Conservation (phyloP, 2,113 vertebrate species). For the Aramus guarauna region DNA sequence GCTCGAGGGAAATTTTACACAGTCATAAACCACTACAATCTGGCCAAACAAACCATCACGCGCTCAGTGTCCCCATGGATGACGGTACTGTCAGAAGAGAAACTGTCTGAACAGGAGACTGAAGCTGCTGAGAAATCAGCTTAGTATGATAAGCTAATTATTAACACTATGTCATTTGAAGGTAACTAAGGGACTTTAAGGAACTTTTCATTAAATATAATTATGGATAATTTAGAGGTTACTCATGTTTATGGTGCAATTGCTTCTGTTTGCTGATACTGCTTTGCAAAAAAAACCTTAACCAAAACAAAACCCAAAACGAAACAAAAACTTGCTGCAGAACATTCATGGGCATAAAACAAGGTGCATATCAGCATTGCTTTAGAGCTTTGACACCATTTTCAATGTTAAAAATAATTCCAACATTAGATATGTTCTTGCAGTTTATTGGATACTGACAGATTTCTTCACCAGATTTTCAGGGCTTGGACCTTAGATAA, state of each 20-base stretch:
- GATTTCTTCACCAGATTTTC: constrained; percentile 27
- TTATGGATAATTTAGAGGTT: constrained; percentile 77
- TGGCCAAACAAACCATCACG: constrained; percentile 92
- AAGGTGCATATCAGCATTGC: constrained; percentile 55
- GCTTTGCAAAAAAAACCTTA: constrained; percentile 76
- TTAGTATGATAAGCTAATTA: constrained; percentile 69
- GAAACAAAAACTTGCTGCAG: constrained; percentile 58
- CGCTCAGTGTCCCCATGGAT: constrained; percentile 93
- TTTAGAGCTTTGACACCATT: constrained; percentile 58
- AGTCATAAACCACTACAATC: constrained; percentile 94
- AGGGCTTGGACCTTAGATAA: constrained; percentile 27
- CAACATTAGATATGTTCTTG: constrained; percentile 33
- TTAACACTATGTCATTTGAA: constrained; percentile 63
- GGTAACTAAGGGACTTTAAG: constrained; percentile 73
- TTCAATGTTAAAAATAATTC: background rate
- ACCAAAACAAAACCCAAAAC: background rate
- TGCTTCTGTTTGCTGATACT: constrained; percentile 79
- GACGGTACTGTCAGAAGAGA: constrained; percentile 93
- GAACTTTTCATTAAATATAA: constrained; percentile 72
- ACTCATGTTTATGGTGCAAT: constrained; percentile 80
- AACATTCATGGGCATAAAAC: constrained; percentile 46
- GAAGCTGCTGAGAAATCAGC: constrained; percentile 89
- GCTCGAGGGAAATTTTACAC: constrained; percentile 91
- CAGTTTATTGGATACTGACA: constrained; percentile 52
- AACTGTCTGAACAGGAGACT: constrained; percentile 91